These are phyloP conservation scores for Mellilla xanthometata DNA, from an alignment of 2,888 invertebrate species.

Conservation along the genomic window DNA sequence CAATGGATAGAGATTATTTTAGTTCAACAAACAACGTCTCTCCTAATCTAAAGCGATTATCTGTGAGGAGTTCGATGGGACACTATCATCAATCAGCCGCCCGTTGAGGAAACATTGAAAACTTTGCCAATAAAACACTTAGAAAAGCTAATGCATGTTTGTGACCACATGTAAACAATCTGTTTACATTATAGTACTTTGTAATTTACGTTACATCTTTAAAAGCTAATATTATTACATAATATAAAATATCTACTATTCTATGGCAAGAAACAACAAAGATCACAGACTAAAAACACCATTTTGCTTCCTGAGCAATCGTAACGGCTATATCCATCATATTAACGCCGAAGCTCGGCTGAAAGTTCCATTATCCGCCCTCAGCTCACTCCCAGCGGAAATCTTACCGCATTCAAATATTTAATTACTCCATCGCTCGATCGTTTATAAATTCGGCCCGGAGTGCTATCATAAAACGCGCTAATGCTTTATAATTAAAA, in stretches of 20 bases:
- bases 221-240: background rate
- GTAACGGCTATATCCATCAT: slow-evolving; percentile 77
- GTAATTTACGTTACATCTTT: too few relatives aligned
- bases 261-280: slow-evolving; percentile 25
- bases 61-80: slow-evolving; percentile 43
- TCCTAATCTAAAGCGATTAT: slow-evolving; percentile 59
- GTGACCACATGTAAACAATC: slow-evolving; percentile 8
- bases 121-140: slow-evolving; percentile 40
- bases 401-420: slow-evolving; percentile 82
- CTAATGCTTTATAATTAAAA: slow-evolving; percentile 84
- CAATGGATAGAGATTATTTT: slow-evolving; percentile 49
- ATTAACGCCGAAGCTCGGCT: slow-evolving; percentile 55
- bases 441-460: slow-evolving; percentile 77
- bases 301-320: slow-evolving; percentile 60
- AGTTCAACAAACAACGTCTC: slow-evolving; percentile 55
- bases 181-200: slow-evolving; percentile 1
- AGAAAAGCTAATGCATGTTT: slow-evolving; percentile 13
- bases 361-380: slow-evolving; percentile 68
- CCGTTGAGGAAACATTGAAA: slow-evolving; percentile 31
- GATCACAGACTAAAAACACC: slow-evolving; percentile 49
- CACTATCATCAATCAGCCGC: slow-evolving; percentile 58
- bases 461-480: slow-evolving; percentile 82
- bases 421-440: slow-evolving; percentile 80
- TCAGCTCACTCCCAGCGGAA: slow-evolving; percentile 72
- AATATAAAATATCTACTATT: background rate